Evolutionary conservation across 2,113 vertebrate species (phyloP).

Genomic region (Polypterus senegalus): DNA sequence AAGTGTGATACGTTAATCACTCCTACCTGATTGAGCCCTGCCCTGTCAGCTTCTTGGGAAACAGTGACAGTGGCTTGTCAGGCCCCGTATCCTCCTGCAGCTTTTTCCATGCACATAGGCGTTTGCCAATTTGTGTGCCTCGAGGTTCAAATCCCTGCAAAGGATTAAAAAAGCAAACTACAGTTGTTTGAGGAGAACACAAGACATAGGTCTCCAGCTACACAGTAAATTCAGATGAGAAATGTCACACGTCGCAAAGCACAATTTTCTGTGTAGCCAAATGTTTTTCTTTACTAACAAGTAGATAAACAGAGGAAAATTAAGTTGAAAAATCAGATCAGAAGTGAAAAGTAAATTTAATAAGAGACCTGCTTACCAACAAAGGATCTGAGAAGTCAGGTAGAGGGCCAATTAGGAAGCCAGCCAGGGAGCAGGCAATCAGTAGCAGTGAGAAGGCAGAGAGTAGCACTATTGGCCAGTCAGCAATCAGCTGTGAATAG

Average conservation of each 20-base stretch:
- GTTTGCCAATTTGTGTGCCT: conserved; percentile 76
- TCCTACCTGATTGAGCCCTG: conserved; percentile 50
- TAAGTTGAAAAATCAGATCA: too few relatives aligned
- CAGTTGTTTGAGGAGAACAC: conserved; percentile 12
- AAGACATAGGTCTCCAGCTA: too few relatives aligned
- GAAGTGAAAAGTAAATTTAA: too few relatives aligned
- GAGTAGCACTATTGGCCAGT: conserved; percentile 66
- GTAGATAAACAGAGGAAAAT: too few relatives aligned
- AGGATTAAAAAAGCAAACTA: conserved; percentile 10
- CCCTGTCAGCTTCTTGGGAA: conserved; percentile 48
- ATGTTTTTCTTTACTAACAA: too few relatives aligned
- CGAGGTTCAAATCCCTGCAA: conserved; percentile 81
- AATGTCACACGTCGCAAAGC: too few relatives aligned
- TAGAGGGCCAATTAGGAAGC: conserved; percentile 64
- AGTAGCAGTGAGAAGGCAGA: conserved; percentile 52
- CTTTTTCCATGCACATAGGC: conserved; percentile 64
- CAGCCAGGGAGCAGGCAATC: conserved; percentile 66
- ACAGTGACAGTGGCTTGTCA: conserved; percentile 61
- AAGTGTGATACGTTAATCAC: background rate
- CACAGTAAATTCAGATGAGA: too few relatives aligned
- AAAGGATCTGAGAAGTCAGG: conserved; percentile 89
- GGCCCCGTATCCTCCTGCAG: conserved; percentile 72
- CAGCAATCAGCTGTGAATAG: conserved; percentile 74
- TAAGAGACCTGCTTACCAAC: conserved; percentile 49
- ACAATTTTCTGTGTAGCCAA: too few relatives aligned